Base-by-base conservation (phyloP, 2,113 vertebrate genomes). In the Nycticebus coucang region DNA sequence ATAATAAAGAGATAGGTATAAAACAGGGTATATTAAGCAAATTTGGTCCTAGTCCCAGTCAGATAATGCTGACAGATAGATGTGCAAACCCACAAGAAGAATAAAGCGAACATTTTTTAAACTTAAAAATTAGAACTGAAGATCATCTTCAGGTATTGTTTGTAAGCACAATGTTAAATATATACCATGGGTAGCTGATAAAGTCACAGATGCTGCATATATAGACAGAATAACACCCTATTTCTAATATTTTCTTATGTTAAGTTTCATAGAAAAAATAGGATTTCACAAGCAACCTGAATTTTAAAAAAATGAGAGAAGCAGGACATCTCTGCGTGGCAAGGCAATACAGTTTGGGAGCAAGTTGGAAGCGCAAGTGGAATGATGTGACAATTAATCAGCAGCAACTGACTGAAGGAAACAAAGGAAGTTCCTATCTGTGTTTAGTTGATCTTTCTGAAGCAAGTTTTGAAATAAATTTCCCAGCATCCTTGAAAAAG, bases 401-500 rank as follows among this genome's bases (percentile, higher is more conserved):
- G 68, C 87, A 37, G 45, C 1, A 3, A 72, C 9, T 11, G n/a
- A 74, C 33, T 26, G 0, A 57, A 80, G 45, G 87, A 94, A 84
- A 97, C 83, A 84, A 84, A 97, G 94, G 83, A 41, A 53, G 13
- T 68, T 50, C 8, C 45, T 50, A 50, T 50, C 45, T 94, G 22
- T 91, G 62, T 95, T 91, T 37, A 62, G 66, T 74, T 87, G 30
- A 18, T 94, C 55, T 91, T 92, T 37, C 30, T 45, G 12, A 89
- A 87, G 78, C 60, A 77, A 59, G 33, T 87, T 91, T 96, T 62
- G 77, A 96, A 95, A 94, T 96, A 89, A 93, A 88, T 87, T 93
- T 82, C 87, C 15, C 78, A 89, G 77, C 66, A 77, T 86, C 55
- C n/a, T 95, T 75, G 24, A 64, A 95, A 95, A 93, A 87, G 26